Evolutionary conservation across 1,140 invertebrate genomes (phyloP).

Genomic region (Lepidurus apus): DNA sequence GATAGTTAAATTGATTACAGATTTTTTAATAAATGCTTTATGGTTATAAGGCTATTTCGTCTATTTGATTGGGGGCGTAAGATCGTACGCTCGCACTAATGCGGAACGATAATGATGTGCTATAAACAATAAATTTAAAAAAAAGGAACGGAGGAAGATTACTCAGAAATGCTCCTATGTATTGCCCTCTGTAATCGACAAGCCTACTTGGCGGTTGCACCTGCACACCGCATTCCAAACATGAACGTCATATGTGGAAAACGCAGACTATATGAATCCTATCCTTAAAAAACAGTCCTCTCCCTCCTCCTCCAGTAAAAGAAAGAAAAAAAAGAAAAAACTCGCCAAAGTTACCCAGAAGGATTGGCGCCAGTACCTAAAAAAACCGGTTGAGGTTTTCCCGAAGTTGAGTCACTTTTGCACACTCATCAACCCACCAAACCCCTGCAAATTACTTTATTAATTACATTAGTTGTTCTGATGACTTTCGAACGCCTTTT

Average conservation of each 20-base stretch:
- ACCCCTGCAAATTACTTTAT: background rate
- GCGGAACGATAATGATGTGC: too few relatives aligned
- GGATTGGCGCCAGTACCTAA: background rate
- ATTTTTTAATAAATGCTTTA: too few relatives aligned
- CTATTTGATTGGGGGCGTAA: too few relatives aligned
- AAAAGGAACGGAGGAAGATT: too few relatives aligned
- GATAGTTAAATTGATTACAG: too few relatives aligned
- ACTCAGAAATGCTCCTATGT: background rate
- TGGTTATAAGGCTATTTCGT: too few relatives aligned
- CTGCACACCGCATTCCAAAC: conserved; percentile 1
- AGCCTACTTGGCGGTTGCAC: conserved; percentile 12
- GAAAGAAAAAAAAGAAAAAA: background rate
- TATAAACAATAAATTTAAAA: too few relatives aligned
- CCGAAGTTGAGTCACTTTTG: background rate
- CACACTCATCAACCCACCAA: background rate
- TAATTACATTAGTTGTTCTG: too few relatives aligned
- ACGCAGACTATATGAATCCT: background rate
- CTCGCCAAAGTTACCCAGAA: background rate
- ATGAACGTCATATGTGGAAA: background rate
- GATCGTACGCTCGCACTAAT: too few relatives aligned
- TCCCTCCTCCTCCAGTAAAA: background rate
- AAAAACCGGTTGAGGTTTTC: background rate
- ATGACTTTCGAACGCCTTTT: too few relatives aligned
- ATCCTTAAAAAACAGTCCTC: too few relatives aligned
- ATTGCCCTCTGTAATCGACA: background rate